These are phyloP conservation scores for Channa striata DNA, from an alignment of 2,797 vertebrate species.

Conservation along the genomic window DNA sequence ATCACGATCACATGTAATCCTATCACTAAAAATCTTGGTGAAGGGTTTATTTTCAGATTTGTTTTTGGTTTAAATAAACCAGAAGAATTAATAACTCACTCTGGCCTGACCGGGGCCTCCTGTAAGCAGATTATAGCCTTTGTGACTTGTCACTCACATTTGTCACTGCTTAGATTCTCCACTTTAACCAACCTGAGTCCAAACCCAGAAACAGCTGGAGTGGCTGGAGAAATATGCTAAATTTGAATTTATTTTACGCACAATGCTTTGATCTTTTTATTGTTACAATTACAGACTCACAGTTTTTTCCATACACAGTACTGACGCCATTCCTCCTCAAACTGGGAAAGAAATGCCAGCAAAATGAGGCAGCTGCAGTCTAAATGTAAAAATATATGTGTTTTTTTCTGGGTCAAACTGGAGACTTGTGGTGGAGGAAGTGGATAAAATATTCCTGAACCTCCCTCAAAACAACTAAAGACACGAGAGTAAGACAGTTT, in stretches of 20 bases:
- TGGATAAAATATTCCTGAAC: not conserved
- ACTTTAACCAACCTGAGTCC: conserved; percentile 1
- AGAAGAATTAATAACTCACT: conserved; percentile 41
- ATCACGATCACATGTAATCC: conserved; percentile 50
- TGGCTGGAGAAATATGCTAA: not conserved
- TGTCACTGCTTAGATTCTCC: conserved; percentile 10
- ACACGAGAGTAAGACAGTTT: not conserved
- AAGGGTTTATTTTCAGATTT: conserved; percentile 50
- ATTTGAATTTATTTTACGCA: not conserved
- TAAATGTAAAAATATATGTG: not conserved
- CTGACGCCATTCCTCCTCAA: not conserved
- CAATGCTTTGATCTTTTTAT: not conserved
- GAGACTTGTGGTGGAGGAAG: not conserved
- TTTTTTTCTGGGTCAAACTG: conserved; percentile 34
- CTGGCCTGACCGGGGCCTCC: conserved; percentile 13
- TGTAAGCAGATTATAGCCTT: conserved; percentile 61
- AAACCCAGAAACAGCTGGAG: conserved; percentile 17
- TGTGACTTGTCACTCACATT: conserved; percentile 25
- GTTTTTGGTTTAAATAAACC: conserved; percentile 13
- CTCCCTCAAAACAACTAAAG: too few species aligned
- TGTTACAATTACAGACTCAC: not conserved
- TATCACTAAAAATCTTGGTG: conserved; percentile 24
- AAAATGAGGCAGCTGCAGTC: not conserved
- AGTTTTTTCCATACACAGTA: not conserved
- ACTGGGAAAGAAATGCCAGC: not conserved